Conservation (phyloP, 2,888 invertebrate species). For the Sphaerophoria rueppellii region DNA sequence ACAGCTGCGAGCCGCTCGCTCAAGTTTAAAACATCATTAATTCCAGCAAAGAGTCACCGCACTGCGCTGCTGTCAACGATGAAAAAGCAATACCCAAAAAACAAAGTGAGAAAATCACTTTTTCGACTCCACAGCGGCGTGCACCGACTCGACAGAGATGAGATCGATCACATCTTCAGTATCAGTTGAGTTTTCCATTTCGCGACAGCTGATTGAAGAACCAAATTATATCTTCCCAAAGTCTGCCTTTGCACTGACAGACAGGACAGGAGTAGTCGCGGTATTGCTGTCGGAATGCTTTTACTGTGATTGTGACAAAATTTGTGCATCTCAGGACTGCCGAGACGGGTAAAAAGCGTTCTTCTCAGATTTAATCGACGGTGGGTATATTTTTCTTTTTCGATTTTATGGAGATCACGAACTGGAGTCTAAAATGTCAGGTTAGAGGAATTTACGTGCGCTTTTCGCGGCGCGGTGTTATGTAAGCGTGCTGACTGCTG, state of each 20-base stretch:
- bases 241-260: slow-evolving; percentile 63
- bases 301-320: background rate
- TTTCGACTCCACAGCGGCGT: slow-evolving; percentile 60
- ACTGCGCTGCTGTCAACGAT: slow-evolving; percentile 24
- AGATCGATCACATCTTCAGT: slow-evolving; percentile 47
- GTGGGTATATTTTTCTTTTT: slow-evolving; percentile 36
- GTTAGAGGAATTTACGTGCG: slow-evolving; percentile 39
- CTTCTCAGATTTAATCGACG: slow-evolving; percentile 21
- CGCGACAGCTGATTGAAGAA: slow-evolving; percentile 9
- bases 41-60: too few relatives aligned
- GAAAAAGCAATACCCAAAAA: background rate
- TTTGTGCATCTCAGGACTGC: background rate
- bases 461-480: slow-evolving; percentile 31
- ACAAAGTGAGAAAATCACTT: slow-evolving; percentile 64
- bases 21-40: slow-evolving; percentile 44
- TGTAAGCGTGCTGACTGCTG: slow-evolving; percentile 51
- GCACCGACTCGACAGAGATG: background rate
- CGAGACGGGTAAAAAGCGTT: slow-evolving; percentile 31
- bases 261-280: slow-evolving; percentile 57
- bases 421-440: slow-evolving; percentile 68
- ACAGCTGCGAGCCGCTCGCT: slow-evolving; percentile 29
- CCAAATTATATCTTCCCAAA: slow-evolving; percentile 69
- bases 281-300: slow-evolving; percentile 47
- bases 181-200: too few relatives aligned
- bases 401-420: slow-evolving; percentile 64